Base-by-base conservation (phyloP, 1,140 invertebrate genomes). In the Mercenaria mercenaria region DNA sequence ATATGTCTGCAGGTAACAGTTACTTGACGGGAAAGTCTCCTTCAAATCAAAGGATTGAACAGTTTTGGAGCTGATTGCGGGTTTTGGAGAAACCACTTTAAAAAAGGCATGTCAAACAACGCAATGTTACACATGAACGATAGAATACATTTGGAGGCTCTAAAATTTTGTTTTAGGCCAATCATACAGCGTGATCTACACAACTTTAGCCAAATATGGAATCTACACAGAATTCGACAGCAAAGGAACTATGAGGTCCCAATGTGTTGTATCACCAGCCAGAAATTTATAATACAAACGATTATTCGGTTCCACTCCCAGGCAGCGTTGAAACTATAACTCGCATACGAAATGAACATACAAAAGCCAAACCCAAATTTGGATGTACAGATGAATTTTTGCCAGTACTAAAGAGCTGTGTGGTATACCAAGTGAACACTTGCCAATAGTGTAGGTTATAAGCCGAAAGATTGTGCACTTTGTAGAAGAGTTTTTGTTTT, bases 51-150 rank as follows among this genome's bases (percentile, higher is more conserved):
- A 32, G 59, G n/a, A 88, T 81, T 43, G 76, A 88, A 67, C 52
- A 39, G 61, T 81, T 79, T 47, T 88, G 77, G 86, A 56, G 86
- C 23, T 32, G 15, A 23, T 52, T 84, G 41, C 61, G 39, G 72
- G 79, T 89, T 82, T 39, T 83, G 79, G 88, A 89, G 34, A 81
- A 80, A 80, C 26, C 56, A 32, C 20, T 88, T 80, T 26, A 79
- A 88, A n/a, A n/a, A n/a, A 61, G 86, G 80, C 26, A 80, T 88
- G 74, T 13, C 34, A 69, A 8, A 32, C n/a, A 64, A 23, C 4
- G 59, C 6, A 47, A 47, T 47, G 43, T 47, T 47, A 47, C 6
- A 47, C 43, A 47, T 64, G 23, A 20, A 64, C 59, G 32, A 64
- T 64, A 64, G 59, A 47, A 64, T 64, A 64, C 59, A 64, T 64